Evolutionary conservation across 1,140 invertebrate species (phyloP), one percentile per base, ranked within the genome.

Genomic region (Plodia interpunctella): DNA sequence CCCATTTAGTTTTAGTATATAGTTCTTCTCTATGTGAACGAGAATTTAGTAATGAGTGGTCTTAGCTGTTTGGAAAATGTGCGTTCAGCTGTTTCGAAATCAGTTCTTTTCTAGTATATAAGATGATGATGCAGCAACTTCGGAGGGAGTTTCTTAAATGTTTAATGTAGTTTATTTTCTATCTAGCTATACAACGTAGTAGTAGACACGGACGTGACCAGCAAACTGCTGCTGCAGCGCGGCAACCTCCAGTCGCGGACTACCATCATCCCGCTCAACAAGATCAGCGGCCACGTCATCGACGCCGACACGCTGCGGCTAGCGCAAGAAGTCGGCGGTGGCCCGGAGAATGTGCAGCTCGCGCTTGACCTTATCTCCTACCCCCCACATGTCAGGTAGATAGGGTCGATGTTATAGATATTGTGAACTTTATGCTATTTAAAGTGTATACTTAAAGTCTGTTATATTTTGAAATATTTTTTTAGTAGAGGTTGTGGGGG

Each of bases 181-280:
- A 97, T 95, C 80, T 99, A 13, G 95, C 81, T 99, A 11, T 98
- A 95, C 81, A 97, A 98, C 90, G 93, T 98, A 32, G 94, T 99
- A 49, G 97, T 98, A 9, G 96, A 98, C 76, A 95, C 93, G 44
- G 97, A 98, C 78, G 89, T 91, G 50, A 97, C 95, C 0, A 94
- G 95, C 60, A 98, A 97, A 83, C 92, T 94, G 70, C 88, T 99
- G 50, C 90, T 99, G 44, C 91, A 97, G 84, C 92, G 92, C 57
- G 97, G 97, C 5, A 91, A 96, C 66, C 90, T 99, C 35, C 93
- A 94, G 77, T 88, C 92, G 52, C 91, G 97, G 54, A 93, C 94
- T 19, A 99, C 97, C 18, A 92, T 96, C 74, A 95, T 99, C 57
- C 98, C 98, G n/a, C 91, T 99, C 50, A 98, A 98, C 90, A 97